Percentiles rank a stretch among this genome's conserved stretches.
These are phyloP conservation scores for Galbula dea DNA, from an alignment of 2,113 vertebrate species.

Conservation along the genomic window DNA sequence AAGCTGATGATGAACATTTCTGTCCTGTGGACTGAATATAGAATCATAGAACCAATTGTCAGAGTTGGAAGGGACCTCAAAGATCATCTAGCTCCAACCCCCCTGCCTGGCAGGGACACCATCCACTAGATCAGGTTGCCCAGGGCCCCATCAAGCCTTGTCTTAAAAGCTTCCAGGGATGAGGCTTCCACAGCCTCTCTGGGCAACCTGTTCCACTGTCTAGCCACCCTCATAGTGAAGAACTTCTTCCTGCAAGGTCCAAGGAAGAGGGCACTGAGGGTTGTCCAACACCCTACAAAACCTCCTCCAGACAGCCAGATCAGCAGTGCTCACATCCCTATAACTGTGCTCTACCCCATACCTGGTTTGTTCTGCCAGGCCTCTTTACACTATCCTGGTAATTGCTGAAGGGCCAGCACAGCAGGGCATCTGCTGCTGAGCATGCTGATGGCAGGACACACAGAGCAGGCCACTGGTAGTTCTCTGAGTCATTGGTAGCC, in stretches of 20 bases:
- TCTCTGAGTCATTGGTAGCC: not conserved
- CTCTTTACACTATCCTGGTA: not conserved
- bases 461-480: not conserved
- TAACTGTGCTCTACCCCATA: not conserved
- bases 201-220: no score
- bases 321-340: rapidly evolving
- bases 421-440: not conserved
- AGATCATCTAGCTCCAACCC: no score
- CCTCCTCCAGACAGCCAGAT: not conserved
- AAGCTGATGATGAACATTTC: not conserved
- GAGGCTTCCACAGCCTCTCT: no score
- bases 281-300: not conserved
- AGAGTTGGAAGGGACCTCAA: no score
- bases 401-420: not conserved
- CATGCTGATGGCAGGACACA: rapidly evolving
- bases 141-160: no score
- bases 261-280: rapidly evolving
- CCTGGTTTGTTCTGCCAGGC: not conserved
- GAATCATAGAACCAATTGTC: no score
- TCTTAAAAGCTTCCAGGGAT: no score
- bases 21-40: not conserved
- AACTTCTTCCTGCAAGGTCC: not conserved
- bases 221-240: no score
- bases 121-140: no score
- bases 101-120: no score